Evolutionary conservation across 2,797 vertebrate genomes (phyloP).

Genomic region (Lepilemur septentrionalis): DNA sequence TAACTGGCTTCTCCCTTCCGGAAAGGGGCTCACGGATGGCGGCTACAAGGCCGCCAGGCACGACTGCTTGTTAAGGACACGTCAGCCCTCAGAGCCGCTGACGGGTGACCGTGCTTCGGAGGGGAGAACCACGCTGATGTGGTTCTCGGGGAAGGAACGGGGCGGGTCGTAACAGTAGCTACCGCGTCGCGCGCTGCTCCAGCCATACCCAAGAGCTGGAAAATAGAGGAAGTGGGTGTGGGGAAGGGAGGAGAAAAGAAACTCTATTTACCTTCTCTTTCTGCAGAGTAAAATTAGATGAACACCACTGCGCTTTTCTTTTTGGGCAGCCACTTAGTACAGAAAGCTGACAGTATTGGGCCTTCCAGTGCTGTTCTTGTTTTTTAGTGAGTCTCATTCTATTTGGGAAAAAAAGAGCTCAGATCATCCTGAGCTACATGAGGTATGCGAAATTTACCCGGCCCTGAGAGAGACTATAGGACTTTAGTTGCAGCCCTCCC

Average conservation of each 20-base stretch:
- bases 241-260: not conserved
- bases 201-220: not conserved
- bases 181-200: rapidly evolving
- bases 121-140: not conserved
- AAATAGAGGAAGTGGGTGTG: not conserved
- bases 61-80: slow-evolving; percentile 32
- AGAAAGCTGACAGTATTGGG: not conserved
- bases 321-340: not conserved
- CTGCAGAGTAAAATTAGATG: not conserved
- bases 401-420: not conserved
- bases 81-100: slow-evolving; percentile 59
- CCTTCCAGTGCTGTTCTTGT: not conserved
- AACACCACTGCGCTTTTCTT: not conserved
- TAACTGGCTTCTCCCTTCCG: not conserved
- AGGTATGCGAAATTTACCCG: not conserved
- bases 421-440: not conserved
- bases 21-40: not conserved
- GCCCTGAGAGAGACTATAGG: not conserved
- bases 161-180: not conserved
- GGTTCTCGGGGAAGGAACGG: not conserved
- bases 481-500: not conserved
- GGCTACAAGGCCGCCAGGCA: not conserved
- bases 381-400: not conserved
- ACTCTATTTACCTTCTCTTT: not conserved
- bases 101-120: not conserved